Evolutionary conservation across 2,113 vertebrate genomes (phyloP), one percentile per base, ranked within the genome.

Genomic region (Anhinga anhinga): DNA sequence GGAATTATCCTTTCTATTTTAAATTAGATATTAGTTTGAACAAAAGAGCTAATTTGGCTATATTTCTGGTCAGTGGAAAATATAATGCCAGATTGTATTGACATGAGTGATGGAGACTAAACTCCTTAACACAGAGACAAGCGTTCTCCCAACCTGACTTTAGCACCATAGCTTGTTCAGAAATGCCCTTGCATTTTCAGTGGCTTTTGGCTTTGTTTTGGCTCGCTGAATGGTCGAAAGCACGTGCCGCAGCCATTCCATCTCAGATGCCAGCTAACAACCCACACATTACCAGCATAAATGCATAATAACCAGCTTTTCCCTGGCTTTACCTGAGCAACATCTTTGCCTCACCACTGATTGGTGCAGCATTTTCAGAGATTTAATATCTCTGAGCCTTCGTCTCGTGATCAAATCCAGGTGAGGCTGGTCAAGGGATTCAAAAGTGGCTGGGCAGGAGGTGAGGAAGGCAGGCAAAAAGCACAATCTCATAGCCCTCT

Each of bases 111-210:
- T 3, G 16, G 42, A 77, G 23, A 6, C 30, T 66, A n/a, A 36
- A 1, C 8, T 44, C 40, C 30, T 63, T 32, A 38, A 38, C 2
- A 6, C 21, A 15, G 40, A 38, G 32, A 5, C 14, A 62, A 9
- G 20, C 1, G 0, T 38, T 47, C 52, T 67, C 19, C 27, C 56
- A 63, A 3, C 8, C 5, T 1, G 2, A 45, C 42, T 4, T 44
- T 4, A 59, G 32, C 42, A 56, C 14, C 23, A 15, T 12, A 20
- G 23, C 26, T 2, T 1, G 11, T 15, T 78, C 66, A 83, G 66
- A 76, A 90, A 47, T 6, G 9, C 15, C 23, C 18, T 66, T 29
- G 36, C 5, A 23, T 50, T 80, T 74, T 27, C 59, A 11, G 9
- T 11, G 21, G 25, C 42, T 72, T 83, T 67, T 21, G 83, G 30